Base-by-base conservation (phyloP, 1,140 invertebrate genomes). In the Ridgeia piscesae region DNA sequence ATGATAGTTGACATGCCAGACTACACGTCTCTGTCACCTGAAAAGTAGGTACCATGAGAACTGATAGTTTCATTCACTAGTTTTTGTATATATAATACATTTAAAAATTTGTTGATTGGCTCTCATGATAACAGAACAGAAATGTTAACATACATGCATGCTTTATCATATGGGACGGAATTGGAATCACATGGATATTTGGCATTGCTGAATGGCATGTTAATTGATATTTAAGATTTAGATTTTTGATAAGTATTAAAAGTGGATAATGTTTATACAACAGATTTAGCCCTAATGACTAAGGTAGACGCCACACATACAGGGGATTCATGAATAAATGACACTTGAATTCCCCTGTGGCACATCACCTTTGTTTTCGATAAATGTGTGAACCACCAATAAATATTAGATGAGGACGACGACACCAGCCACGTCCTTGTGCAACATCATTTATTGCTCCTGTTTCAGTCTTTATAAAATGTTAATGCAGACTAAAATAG, bases 1-100 rank as follows among this genome's bases (percentile, higher is more conserved):
- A 94, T 95, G 92, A 94, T 95, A 91, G 94, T 95, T 50, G 95
- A 95, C 89, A 92, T 95, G 33, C 95, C 95, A 33, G 94, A 94
- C 88, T 95, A 94, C 92, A 93, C 94, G 33, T 95, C 94, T 17
- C 21, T 34, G 33, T 91, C 92, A 0, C 91, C 92, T 14, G 91
- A 92, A 34, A 92, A 92, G 91, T 92, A 34, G 58, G 91, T 88
- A 33, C 11, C 34, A 6, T 91, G 34, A 48, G 58, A 77, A 77
- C 58, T 77, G 58, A 21, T 4, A 2, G 58, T 21, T 77, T 77
- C 27, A 31, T 31, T 21, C 58, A 14, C 58, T 21, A 77, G 58
- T 77, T 77, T 77, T 14, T 77, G 58, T 17, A 21, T 77, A 21
- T n/a, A n/a, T n/a, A n/a, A n/a, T n/a, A n/a, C n/a, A n/a, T n/a